A percentile compares a stretch with the other conserved stretches of the same genome.
These are phyloP conservation scores for Chaetodon auriga DNA, from an alignment of 2,113 vertebrate genomes.

Conservation along the genomic window DNA sequence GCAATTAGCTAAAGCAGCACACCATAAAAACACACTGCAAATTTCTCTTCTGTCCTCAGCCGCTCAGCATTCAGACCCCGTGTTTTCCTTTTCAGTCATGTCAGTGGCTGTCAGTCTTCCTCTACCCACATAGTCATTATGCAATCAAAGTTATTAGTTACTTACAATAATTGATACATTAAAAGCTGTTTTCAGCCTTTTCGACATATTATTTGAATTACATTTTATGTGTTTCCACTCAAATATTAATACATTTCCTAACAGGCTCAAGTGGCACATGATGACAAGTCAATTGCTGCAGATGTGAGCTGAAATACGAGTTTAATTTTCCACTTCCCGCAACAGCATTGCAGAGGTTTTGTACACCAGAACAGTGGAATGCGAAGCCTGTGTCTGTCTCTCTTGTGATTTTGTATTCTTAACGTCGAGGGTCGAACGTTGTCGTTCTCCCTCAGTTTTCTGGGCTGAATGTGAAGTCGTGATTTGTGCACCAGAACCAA, in stretches of 20 bases:
- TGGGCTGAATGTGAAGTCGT: conserved; percentile 31
- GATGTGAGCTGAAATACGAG: conserved; percentile 32
- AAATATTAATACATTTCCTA: conserved; percentile 30
- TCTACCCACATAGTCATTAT: conserved; percentile 33
- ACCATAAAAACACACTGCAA: conserved; percentile 12
- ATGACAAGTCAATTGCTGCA: conserved; percentile 29
- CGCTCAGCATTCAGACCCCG: background rate
- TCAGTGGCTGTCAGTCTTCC: conserved; percentile 34
- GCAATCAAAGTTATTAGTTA: conserved; percentile 17
- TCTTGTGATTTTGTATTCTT: conserved; percentile 37
- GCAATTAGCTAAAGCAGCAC: conserved; percentile 13
- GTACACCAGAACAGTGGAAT: conserved; percentile 15
- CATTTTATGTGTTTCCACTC: conserved; percentile 39
- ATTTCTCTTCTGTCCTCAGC: conserved; percentile 7
- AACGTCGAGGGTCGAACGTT: conserved; percentile 2
- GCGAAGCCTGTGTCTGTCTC: conserved; percentile 10
- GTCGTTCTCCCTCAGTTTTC: conserved; percentile 13
- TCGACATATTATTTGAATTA: conserved; percentile 19
- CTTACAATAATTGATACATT: conserved; percentile 29
- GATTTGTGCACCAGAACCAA: conserved; percentile 48
- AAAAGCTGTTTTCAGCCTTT: conserved; percentile 7
- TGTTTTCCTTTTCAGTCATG: conserved; percentile 10
- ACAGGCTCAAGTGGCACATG: conserved; percentile 24
- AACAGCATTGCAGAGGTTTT: conserved; percentile 2
- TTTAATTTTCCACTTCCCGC: conserved; percentile 46